phyloP scores from a whole-genome alignment of 2,797 vertebrate genomes.

The Bufotes viridis region DNA sequence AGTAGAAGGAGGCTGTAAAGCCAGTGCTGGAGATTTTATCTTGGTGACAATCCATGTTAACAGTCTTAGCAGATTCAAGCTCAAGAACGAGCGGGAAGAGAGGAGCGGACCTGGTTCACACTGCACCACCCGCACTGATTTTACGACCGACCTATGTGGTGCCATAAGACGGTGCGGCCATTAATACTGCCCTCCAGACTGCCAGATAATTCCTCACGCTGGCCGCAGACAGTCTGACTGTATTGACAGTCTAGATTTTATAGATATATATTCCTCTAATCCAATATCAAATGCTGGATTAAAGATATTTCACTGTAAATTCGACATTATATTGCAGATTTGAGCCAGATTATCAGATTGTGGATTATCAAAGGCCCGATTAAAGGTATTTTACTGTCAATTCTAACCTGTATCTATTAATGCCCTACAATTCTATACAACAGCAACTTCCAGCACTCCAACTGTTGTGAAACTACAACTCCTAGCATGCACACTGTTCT shows the following conservation, averaged over 20 bases:
- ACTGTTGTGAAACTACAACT: no score
- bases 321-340: no score
- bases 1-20: conserved; percentile 47
- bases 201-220: neutral
- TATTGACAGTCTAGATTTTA: neutral
- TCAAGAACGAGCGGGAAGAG: neutral
- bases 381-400: no score
- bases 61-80: conserved; percentile 33
- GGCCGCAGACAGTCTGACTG: neutral
- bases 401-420: no score
- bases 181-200: neutral
- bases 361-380: no score
- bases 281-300: no score
- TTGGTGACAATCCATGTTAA: conserved; percentile 11
- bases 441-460: no score
- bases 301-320: no score
- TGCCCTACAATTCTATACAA: no score
- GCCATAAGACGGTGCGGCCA: neutral
- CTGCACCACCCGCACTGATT: neutral
- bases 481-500: no score
- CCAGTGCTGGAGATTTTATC: conserved; percentile 40
- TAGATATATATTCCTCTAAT: no score
- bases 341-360: no score
- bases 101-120: neutral
- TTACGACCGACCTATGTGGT: neutral